Evolutionary conservation across 2,888 invertebrate species (phyloP).

Genomic region (Heliconius cydno): DNA sequence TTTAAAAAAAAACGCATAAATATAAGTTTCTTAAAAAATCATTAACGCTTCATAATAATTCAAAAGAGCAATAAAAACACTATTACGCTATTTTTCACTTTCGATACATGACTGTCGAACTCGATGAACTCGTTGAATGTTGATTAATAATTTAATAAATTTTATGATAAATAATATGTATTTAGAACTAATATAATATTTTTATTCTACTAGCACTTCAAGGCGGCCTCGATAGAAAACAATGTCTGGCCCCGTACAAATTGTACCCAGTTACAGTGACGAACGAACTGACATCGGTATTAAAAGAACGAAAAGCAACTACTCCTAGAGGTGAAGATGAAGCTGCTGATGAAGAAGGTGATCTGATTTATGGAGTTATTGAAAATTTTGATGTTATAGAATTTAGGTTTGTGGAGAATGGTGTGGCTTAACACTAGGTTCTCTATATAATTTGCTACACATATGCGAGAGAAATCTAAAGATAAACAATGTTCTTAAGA

Average conservation of each 20-base stretch:
- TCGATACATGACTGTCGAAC: too few species aligned
- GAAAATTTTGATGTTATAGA: not conserved
- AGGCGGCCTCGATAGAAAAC: slow-evolving; percentile 68
- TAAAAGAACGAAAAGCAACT: slow-evolving; percentile 60
- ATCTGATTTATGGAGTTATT: not conserved
- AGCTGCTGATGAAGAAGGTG: slow-evolving; percentile 58
- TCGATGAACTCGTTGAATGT: too few species aligned
- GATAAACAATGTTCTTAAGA: too few species aligned
- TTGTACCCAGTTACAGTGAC: slow-evolving; percentile 70
- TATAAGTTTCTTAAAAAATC: too few species aligned
- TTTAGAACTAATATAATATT: too few species aligned
- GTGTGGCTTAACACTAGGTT: not conserved
- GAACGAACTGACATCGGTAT: slow-evolving; percentile 69
- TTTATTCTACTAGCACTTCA: slow-evolving; percentile 60
- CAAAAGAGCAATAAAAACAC: too few species aligned
- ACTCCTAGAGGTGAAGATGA: slow-evolving; percentile 54
- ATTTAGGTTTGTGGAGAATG: not conserved
- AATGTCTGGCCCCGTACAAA: slow-evolving; percentile 72
- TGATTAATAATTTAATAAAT: too few species aligned
- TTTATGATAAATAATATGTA: too few species aligned
- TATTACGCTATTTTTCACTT: too few species aligned
- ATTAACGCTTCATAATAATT: too few species aligned
- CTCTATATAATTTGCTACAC: not conserved
- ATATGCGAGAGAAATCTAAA: not conserved
- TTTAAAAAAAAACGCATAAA: too few species aligned